Base-by-base conservation (phyloP, 1,140 invertebrate species). In the Anastatus disparis region DNA sequence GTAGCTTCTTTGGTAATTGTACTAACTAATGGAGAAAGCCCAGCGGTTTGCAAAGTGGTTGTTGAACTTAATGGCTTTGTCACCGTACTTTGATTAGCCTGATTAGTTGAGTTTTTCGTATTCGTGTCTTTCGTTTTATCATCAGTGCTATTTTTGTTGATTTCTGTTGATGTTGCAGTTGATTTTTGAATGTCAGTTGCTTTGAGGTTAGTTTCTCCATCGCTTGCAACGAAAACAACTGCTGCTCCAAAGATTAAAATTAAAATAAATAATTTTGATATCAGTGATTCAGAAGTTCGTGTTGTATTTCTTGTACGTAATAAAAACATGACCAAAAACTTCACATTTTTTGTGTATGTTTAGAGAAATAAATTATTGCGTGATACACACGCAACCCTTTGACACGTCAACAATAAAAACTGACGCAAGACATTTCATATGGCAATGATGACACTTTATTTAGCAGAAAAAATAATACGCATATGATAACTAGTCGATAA, bases 261-360 rank as follows among this genome's bases (percentile, higher is more conserved):
- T 24, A 58, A 48, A 40, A 64, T 2, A 22, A 70, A 4, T 17
- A 58, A 15, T n/a, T 64, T 64, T 44, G 3, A 12, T 44, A 46
- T 10, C 2, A 56, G 10, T 15, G 17, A 38, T 29, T 27, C 3
- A 38, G 7, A n/a, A 22, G 8, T 56, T 6, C n/a, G 22, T n/a
- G 15, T 40, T 46, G 35, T 20, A 58, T 55, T 63, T 38, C 10
- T 42, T 46, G 17, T 58, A 13, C 52, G 0, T 56, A 52, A 52
- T 27, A 71, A 44, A 59, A 58, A 52, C 70, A 71, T 71, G 70
- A 66, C 55, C 53, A 42, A 24, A n/a, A 9, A 31, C 12, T 66
- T 65, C 15, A 66, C 62, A 65, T 71, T 40, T 58, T 63, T 24
- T 62, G 17, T 6, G 20, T 46, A 46, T 8, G 4, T 46, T n/a